phyloP scores from a whole-genome alignment of 2,888 invertebrate genomes.

The Drosophila robusta region DNA sequence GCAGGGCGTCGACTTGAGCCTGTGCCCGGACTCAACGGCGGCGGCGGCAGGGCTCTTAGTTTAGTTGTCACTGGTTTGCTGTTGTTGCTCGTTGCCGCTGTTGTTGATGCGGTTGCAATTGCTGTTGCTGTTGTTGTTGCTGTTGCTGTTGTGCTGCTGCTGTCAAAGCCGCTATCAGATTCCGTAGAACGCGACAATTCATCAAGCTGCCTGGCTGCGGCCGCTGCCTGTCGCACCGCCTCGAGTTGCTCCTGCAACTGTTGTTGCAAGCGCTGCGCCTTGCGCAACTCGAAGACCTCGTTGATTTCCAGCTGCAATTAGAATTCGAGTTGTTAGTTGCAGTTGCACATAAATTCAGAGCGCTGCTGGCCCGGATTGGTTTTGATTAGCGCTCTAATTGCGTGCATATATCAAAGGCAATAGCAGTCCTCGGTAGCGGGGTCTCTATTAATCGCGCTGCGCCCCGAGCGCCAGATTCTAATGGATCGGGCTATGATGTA shows the following conservation, averaged over 20 bases:
- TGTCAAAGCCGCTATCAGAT: slow-evolving; percentile 82
- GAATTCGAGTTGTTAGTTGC: slow-evolving; percentile 54
- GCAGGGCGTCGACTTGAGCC: slow-evolving; percentile 14
- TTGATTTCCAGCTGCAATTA: slow-evolving; percentile 84
- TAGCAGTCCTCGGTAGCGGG: slow-evolving; percentile 42
- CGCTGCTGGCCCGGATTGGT: slow-evolving; percentile 49
- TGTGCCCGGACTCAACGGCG: slow-evolving; percentile 49
- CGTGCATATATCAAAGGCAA: slow-evolving; percentile 67
- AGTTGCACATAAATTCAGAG: slow-evolving; percentile 54
- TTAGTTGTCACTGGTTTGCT: slow-evolving; percentile 75
- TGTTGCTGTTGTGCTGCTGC: slow-evolving; percentile 66
- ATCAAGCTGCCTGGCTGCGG: slow-evolving; percentile 70
- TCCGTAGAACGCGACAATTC: slow-evolving; percentile 83
- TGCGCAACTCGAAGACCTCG: slow-evolving; percentile 85
- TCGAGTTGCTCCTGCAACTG: slow-evolving; percentile 55
- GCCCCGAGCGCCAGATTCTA: slow-evolving; percentile 60
- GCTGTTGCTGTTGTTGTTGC: slow-evolving; percentile 53
- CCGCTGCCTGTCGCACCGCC: slow-evolving; percentile 45
- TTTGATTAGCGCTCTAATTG: slow-evolving; percentile 75
- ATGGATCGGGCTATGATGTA: slow-evolving; percentile 70
- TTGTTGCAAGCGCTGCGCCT: slow-evolving; percentile 77
- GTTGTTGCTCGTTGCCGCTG: slow-evolving; percentile 19
- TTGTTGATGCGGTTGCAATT: slow-evolving; percentile 26
- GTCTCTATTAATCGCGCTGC: slow-evolving; percentile 41
- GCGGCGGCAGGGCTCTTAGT: slow-evolving; percentile 76